Percentiles rank a stretch among this genome's conserved stretches.
phyloP scores from a whole-genome alignment of 2,113 vertebrate genomes.

The Peromyscus leucopus region DNA sequence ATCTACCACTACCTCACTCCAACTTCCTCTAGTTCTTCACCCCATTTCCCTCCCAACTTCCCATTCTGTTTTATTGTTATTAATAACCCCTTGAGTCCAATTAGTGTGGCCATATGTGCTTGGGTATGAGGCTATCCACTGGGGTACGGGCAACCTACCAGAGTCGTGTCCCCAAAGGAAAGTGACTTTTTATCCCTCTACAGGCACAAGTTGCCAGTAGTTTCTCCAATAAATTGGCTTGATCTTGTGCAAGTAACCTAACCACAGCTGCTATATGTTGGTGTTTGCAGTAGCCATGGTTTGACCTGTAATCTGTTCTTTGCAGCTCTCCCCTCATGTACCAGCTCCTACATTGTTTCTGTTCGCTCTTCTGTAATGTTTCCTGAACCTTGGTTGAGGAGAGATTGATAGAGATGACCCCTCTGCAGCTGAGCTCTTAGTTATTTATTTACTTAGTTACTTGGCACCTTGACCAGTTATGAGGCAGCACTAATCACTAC shows the following conservation, averaged over 20 bases:
- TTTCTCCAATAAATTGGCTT: background rate
- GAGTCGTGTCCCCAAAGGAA: too few relatives aligned
- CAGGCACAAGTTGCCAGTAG: too few relatives aligned
- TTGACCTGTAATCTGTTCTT: background rate
- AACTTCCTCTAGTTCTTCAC: too few relatives aligned
- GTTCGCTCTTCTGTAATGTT: too few relatives aligned
- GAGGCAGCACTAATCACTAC: background rate
- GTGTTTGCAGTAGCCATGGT: too few relatives aligned
- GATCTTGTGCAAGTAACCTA: background rate
- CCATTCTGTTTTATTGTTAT: background rate
- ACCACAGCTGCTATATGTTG: too few relatives aligned
- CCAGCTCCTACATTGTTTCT: too few relatives aligned
- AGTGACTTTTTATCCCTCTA: background rate
- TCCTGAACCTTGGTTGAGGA: background rate
- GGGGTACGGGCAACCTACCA: background rate
- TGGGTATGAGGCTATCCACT: background rate
- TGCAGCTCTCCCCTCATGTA: background rate
- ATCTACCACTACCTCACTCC: background rate
- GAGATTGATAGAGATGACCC: background rate
- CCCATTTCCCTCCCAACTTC: background rate
- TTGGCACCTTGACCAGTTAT: background rate
- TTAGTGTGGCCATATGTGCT: background rate
- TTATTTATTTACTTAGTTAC: too few relatives aligned
- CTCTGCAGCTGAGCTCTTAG: background rate
- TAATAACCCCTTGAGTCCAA: background rate